phyloP scores from a whole-genome alignment of 2,113 vertebrate genomes.

The Mormyrus lacerda region DNA sequence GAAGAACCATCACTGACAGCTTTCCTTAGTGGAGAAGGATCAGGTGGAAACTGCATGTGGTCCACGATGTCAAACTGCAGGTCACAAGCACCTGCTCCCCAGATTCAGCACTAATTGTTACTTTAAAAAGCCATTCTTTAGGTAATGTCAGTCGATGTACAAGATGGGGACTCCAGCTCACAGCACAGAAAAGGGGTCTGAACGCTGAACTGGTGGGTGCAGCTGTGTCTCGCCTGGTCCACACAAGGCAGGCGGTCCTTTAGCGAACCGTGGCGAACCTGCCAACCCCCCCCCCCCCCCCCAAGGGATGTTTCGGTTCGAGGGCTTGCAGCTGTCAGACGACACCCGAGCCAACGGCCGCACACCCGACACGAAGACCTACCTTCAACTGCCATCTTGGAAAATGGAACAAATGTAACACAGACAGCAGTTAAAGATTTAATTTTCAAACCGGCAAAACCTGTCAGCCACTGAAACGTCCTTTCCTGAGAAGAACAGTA shows the following conservation, averaged over 20 bases:
- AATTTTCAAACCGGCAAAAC: not conserved
- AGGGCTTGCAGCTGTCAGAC: conserved; percentile 16
- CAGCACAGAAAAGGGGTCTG: not conserved
- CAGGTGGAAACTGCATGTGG: not conserved
- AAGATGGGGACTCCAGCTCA: not conserved
- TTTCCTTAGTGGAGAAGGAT: not conserved
- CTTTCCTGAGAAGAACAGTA: not conserved
- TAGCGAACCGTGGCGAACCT: not conserved
- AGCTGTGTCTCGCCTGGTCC: not conserved
- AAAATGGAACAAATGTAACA: not conserved
- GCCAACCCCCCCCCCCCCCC: not conserved
- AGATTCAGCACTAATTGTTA: not conserved
- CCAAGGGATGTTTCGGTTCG: conserved; percentile 16
- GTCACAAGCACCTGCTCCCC: not conserved
- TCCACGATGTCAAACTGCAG: not conserved
- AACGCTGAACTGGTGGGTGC: not conserved
- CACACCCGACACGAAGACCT: conserved; percentile 19
- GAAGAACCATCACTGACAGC: not conserved
- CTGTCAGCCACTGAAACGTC: not conserved
- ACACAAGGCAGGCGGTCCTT: not conserved
- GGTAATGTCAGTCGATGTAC: not conserved
- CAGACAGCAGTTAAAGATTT: not conserved
- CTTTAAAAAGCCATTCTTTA: not conserved
- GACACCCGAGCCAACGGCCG: conserved; percentile 18
- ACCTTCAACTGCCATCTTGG: not conserved